A percentile compares a stretch with the other conserved stretches of the same genome.
Conservation (phyloP, 2,888 invertebrate species). For the Steinernema carpocapsae region DNA sequence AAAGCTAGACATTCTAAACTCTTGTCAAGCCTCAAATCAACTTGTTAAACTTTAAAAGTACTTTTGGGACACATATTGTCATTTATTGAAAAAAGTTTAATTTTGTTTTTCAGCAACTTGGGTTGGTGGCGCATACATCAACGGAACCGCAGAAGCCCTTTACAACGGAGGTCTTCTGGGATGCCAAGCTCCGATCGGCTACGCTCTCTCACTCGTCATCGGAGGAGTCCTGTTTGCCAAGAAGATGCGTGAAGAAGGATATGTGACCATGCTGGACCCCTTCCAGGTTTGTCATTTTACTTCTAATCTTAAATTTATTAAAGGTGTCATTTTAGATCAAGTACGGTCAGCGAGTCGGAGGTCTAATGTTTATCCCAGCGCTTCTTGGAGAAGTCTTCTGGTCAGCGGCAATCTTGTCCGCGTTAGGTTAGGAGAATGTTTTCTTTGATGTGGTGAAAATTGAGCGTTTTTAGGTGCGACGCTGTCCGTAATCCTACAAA, state of each 20-base stretch:
- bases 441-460: too few relatives aligned
- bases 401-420: slow-evolving; percentile 96
- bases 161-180: slow-evolving; percentile 89
- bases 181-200: slow-evolving; percentile 96
- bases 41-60: too few relatives aligned
- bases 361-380: slow-evolving; percentile 91
- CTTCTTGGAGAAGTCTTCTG: slow-evolving; percentile 97
- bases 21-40: too few relatives aligned
- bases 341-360: slow-evolving; percentile 96
- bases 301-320: background rate
- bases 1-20: too few relatives aligned
- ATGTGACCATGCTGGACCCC: slow-evolving; percentile 90
- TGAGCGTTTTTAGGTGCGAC: slow-evolving; percentile 80
- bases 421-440: slow-evolving; percentile 82
- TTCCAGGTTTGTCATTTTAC: slow-evolving; percentile 71
- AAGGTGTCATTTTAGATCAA: slow-evolving; percentile 77
- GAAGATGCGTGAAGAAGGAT: slow-evolving; percentile 92
- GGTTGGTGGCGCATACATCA: slow-evolving; percentile 99
- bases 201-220: slow-evolving; percentile 88
- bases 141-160: slow-evolving; percentile 96
- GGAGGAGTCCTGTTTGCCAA: slow-evolving; percentile 97
- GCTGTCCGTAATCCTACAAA: slow-evolving; percentile 91
- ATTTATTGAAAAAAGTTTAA: too few relatives aligned
- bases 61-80: too few relatives aligned
- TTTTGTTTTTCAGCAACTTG: slow-evolving; percentile 81